phyloP scores from a whole-genome alignment of 1,140 invertebrate genomes.

The Sinella curviseta region DNA sequence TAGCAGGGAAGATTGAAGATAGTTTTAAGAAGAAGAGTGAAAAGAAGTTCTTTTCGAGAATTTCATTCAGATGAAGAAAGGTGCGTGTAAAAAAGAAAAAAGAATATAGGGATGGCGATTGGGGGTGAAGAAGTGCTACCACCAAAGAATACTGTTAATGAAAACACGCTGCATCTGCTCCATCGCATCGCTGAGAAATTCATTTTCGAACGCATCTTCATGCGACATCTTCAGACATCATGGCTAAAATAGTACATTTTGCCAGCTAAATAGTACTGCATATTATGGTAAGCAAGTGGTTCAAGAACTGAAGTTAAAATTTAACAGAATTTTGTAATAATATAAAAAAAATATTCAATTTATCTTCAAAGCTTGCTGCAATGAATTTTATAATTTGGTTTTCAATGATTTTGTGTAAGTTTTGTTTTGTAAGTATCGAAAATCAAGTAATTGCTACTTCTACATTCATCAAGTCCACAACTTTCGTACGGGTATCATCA shows the following conservation, averaged over 20 bases:
- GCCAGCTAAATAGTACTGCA: background rate
- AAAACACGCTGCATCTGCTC: background rate
- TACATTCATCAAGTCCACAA: too few species aligned
- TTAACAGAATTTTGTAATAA: too few species aligned
- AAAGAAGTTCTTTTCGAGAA: background rate
- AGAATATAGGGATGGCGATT: background rate
- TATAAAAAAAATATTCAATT: too few species aligned
- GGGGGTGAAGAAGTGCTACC: background rate
- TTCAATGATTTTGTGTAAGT: too few species aligned
- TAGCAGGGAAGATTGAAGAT: slow-evolving; percentile 15
- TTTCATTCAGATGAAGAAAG: background rate
- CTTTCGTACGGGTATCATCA: too few species aligned
- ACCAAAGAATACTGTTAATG: background rate
- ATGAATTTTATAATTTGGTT: too few species aligned
- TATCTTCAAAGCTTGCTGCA: too few species aligned
- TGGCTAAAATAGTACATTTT: background rate
- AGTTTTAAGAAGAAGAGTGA: background rate
- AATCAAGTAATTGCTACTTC: too few species aligned
- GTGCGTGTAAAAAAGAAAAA: background rate
- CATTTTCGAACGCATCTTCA: background rate
- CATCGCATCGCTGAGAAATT: background rate
- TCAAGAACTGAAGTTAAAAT: too few species aligned
- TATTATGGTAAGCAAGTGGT: background rate
- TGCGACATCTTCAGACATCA: background rate
- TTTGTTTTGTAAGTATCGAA: too few species aligned